Conservation (phyloP, 2,113 vertebrate genomes). For the Urocolius indicus region DNA sequence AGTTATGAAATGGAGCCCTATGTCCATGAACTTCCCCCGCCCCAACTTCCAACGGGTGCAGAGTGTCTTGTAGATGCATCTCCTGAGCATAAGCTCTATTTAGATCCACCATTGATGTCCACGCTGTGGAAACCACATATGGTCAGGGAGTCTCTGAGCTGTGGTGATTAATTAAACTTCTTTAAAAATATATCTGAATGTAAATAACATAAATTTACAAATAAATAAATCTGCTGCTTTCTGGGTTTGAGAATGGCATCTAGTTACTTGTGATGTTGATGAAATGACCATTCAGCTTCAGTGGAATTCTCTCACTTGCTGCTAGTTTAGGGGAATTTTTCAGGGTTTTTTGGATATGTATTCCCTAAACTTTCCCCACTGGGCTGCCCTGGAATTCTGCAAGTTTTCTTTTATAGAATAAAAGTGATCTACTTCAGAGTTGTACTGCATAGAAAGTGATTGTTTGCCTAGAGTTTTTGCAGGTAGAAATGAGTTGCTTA, state of each 20-base stretch:
- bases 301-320: neutral
- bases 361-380: neutral
- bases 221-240: neutral
- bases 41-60: neutral
- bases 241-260: neutral
- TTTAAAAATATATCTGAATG: neutral
- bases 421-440: neutral
- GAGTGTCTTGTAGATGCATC: neutral
- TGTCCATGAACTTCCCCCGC: neutral
- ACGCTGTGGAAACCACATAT: neutral
- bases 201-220: neutral
- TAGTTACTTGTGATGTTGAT: neutral
- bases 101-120: neutral
- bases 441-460: neutral
- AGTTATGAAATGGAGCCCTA: fast-evolving
- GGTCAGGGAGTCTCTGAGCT: neutral
- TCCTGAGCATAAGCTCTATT: neutral
- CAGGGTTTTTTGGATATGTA: neutral
- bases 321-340: neutral
- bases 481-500: neutral
- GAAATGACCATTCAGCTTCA: neutral
- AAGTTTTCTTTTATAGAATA: neutral
- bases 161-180: neutral
- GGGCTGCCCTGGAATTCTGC: neutral
- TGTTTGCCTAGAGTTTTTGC: neutral